These are phyloP conservation scores for Eulimnadia texana DNA, from an alignment of 1,140 invertebrate genomes.

Conservation along the genomic window DNA sequence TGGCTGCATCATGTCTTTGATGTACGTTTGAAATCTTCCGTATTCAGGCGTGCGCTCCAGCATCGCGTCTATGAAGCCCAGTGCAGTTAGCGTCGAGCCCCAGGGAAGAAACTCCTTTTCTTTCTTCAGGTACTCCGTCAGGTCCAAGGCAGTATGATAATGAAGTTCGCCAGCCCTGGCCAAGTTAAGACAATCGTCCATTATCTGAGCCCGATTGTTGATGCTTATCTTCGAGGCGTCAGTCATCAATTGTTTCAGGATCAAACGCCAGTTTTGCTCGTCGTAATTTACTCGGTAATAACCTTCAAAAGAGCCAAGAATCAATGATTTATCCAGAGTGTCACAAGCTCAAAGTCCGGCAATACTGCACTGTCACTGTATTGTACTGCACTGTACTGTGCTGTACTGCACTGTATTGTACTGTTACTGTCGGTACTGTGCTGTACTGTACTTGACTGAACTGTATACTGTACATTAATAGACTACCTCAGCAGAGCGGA, in stretches of 20 bases:
- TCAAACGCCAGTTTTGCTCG: conserved; percentile 31
- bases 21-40: conserved; percentile 55
- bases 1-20: conserved; percentile 42
- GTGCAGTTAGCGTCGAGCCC: conserved; percentile 42
- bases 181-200: conserved; percentile 44
- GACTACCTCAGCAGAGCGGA: no score
- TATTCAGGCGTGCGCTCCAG: conserved; percentile 51
- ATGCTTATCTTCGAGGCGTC: conserved; percentile 29
- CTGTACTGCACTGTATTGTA: no score
- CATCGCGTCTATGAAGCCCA: conserved; percentile 57
- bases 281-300: conserved; percentile 44
- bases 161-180: conserved; percentile 28
- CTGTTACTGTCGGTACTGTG: no score
- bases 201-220: conserved; percentile 40
- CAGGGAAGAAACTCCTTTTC: conserved; percentile 50
- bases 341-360: no score
- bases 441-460: no score
- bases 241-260: conserved; percentile 27
- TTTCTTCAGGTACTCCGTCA: conserved; percentile 40
- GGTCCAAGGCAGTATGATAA: conserved; percentile 36
- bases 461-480: no score
- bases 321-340: neutral
- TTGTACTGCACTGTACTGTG: no score
- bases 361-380: no score
- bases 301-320: conserved; percentile 21